phyloP scores from a whole-genome alignment of 2,888 invertebrate species.

The Lasiommata megera region DNA sequence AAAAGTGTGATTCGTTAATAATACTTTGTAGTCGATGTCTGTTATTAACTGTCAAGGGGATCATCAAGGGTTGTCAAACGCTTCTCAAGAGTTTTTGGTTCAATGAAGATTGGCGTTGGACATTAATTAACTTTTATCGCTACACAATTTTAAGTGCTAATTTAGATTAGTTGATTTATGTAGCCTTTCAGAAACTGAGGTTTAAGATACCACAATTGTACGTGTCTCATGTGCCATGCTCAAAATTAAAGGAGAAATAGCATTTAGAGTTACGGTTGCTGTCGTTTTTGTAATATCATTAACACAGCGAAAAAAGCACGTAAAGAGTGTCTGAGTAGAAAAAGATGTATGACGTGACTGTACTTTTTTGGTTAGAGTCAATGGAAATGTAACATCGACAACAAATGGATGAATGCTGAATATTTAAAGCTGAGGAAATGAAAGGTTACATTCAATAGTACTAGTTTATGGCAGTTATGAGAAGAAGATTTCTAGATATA shows the following conservation, averaged over 20 bases:
- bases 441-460: constrained; percentile 27
- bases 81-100: no score
- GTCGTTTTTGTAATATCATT: constrained; percentile 32
- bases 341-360: constrained; percentile 28
- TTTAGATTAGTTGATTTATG: not conserved
- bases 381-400: constrained; percentile 18
- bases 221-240: not conserved
- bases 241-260: not conserved
- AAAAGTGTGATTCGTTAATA: no score
- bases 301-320: constrained; percentile 34
- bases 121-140: no score
- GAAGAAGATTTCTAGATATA: constrained; percentile 37
- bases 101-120: no score
- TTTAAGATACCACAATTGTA: not conserved
- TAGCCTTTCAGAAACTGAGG: not conserved
- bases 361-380: constrained; percentile 11
- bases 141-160: not conserved
- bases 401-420: constrained; percentile 27
- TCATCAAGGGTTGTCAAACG: no score
- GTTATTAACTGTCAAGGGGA: no score
- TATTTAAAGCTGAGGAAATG: constrained; percentile 28
- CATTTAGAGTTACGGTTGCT: not conserved
- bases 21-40: no score
- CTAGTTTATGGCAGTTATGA: constrained; percentile 36
- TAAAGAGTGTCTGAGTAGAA: constrained; percentile 32